Evolutionary conservation across 2,113 vertebrate species (phyloP).

Genomic region (Sturnus vulgaris): DNA sequence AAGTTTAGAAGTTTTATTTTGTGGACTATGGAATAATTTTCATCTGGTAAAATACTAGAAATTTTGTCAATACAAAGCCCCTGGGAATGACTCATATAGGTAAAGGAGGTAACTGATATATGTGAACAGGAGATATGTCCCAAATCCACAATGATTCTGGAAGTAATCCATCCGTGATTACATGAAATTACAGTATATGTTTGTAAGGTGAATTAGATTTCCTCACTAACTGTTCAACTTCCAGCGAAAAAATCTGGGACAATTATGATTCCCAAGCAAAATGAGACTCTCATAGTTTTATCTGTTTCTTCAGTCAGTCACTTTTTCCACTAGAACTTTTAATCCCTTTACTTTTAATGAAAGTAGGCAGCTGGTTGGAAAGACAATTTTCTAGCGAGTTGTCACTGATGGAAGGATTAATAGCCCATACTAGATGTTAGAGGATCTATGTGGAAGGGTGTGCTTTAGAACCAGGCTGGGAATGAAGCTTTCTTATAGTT

Average conservation of each 20-base stretch:
- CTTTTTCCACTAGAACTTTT: background rate
- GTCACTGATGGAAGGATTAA: background rate
- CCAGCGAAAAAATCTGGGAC: background rate
- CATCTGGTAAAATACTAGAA: background rate
- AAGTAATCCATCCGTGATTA: background rate
- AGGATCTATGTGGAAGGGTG: background rate
- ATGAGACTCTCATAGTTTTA: background rate
- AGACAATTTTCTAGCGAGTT: background rate
- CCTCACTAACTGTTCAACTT: background rate
- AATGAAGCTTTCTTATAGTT: background rate
- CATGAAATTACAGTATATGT: background rate
- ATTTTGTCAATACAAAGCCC: background rate
- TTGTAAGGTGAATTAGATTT: background rate
- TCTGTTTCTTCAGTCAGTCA: background rate
- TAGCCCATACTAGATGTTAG: background rate
- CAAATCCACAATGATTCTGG: background rate
- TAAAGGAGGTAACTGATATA: background rate
- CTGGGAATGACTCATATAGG: accelerated
- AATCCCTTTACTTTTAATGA: background rate
- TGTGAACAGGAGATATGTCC: background rate
- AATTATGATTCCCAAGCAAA: background rate
- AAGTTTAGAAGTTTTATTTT: background rate
- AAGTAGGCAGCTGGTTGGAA: background rate
- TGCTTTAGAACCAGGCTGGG: background rate
- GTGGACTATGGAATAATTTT: background rate